Conservation (phyloP, 2,888 invertebrate genomes). For the Pegoplata infirma region DNA sequence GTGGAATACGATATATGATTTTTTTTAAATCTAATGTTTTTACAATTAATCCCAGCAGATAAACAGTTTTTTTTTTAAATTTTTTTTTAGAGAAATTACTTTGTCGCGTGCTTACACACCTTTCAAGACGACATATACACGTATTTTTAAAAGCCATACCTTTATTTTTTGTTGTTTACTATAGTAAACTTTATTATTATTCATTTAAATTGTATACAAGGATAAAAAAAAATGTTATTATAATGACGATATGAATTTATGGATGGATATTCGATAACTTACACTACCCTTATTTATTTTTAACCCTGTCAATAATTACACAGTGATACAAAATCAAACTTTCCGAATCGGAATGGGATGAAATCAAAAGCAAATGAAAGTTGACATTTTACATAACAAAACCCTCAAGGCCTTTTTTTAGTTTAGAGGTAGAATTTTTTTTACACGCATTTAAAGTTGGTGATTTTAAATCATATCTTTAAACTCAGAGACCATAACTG, state of each 20-base stretch:
- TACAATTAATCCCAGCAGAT: constrained; percentile 6
- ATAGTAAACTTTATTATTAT: background rate
- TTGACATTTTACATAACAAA: too few relatives aligned
- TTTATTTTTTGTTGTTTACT: constrained; percentile 8
- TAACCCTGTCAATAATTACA: too few relatives aligned
- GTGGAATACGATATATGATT: constrained; percentile 10
- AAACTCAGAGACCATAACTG: too few relatives aligned
- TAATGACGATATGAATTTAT: too few relatives aligned
- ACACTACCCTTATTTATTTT: too few relatives aligned
- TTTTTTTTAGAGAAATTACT: constrained; percentile 16
- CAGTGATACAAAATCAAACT: too few relatives aligned
- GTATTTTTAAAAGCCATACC: constrained; percentile 30
- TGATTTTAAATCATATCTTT: too few relatives aligned
- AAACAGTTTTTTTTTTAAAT: background rate
- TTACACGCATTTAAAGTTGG: too few relatives aligned
- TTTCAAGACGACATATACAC: constrained; percentile 26
- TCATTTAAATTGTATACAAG: background rate
- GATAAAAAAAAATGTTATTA: background rate
- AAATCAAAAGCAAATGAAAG: too few relatives aligned
- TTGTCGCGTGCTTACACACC: constrained; percentile 45
- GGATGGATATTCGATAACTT: background rate
- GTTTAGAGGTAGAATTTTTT: too few relatives aligned
- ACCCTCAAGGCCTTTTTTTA: too few relatives aligned
- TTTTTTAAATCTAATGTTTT: background rate
- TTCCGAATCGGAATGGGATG: too few relatives aligned